phyloP scores from a whole-genome alignment of 2,888 invertebrate species.

The Nowickia ferox region DNA sequence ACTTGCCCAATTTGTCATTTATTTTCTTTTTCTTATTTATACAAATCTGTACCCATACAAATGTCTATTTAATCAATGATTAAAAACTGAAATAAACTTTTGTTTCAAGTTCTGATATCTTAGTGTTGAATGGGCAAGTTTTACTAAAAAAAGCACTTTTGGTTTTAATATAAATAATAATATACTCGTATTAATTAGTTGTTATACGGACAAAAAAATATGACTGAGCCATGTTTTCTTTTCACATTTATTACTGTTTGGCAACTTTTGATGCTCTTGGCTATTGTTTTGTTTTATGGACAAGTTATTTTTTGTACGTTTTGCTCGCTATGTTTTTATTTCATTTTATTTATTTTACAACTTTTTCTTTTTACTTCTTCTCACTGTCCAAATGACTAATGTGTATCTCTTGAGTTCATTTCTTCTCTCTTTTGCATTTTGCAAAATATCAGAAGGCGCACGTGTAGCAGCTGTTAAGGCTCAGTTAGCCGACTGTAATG shows the following conservation, averaged over 20 bases:
- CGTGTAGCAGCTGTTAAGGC: conserved; percentile 57
- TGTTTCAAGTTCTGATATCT: conserved; percentile 44
- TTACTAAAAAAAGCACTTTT: conserved; percentile 26
- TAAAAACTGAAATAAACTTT: conserved; percentile 16
- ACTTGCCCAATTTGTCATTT: conserved; percentile 34
- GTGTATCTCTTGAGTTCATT: conserved; percentile 19
- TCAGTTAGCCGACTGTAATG: no score
- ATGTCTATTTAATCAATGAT: background rate
- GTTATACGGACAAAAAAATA: background rate
- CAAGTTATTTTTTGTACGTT: background rate
- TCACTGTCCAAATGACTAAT: conserved; percentile 28
- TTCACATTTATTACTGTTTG: conserved; percentile 40
- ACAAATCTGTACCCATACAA: background rate
- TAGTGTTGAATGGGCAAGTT: conserved; percentile 7
- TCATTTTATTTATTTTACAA: conserved; percentile 50
- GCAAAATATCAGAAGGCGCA: conserved; percentile 10
- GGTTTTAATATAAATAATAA: conserved; percentile 21
- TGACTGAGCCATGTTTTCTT: conserved; percentile 3
- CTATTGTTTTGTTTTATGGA: background rate
- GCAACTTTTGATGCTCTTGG: background rate
- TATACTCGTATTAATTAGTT: conserved; percentile 10
- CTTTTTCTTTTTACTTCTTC: conserved; percentile 63
- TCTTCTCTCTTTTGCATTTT: background rate
- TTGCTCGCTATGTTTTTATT: conserved; percentile 2
- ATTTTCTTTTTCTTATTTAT: no score